phyloP scores from a whole-genome alignment of 2,888 invertebrate species.

The Diplazon laetatorius region DNA sequence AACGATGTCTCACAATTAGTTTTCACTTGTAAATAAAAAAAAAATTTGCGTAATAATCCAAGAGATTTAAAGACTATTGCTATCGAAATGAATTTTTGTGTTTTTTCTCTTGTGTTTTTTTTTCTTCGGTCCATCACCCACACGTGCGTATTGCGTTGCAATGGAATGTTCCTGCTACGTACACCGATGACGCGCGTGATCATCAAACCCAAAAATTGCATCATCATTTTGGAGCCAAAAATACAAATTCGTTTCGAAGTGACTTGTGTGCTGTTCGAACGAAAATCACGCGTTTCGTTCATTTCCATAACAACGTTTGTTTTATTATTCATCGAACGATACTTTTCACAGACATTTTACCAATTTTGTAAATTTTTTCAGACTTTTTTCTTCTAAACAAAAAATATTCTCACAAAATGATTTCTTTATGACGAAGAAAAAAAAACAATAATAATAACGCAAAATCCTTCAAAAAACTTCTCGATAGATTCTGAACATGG shows the following conservation, averaged over 20 bases:
- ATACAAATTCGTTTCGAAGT: constrained; percentile 18
- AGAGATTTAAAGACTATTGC: constrained; percentile 63
- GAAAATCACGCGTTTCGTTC: background rate
- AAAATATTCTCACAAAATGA: too few relatives aligned
- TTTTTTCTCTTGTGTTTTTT: constrained; percentile 52
- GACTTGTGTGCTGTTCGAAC: background rate
- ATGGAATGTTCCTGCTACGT: constrained; percentile 71
- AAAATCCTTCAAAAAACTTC: too few relatives aligned
- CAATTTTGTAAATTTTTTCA: too few relatives aligned
- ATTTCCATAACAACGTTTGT: background rate
- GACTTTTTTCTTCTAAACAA: too few relatives aligned
- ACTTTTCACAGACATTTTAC: too few relatives aligned
- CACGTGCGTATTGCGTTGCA: constrained; percentile 66
- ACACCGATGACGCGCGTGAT: constrained; percentile 24
- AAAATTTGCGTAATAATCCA: constrained; percentile 65
- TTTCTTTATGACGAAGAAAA: too few relatives aligned
- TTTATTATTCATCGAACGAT: background rate
- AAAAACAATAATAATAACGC: too few relatives aligned
- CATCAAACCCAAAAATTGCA: constrained; percentile 25
- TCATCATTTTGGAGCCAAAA: constrained; percentile 27
- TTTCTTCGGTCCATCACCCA: constrained; percentile 70
- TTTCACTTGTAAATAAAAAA: constrained; percentile 74
- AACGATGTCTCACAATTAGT: constrained; percentile 21
- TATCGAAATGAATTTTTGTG: constrained; percentile 22
- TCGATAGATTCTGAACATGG: too few relatives aligned